A percentile compares a stretch with the other conserved stretches of the same genome.
phyloP scores from a whole-genome alignment of 2,888 invertebrate genomes.

The Seladonia tumulorum region DNA sequence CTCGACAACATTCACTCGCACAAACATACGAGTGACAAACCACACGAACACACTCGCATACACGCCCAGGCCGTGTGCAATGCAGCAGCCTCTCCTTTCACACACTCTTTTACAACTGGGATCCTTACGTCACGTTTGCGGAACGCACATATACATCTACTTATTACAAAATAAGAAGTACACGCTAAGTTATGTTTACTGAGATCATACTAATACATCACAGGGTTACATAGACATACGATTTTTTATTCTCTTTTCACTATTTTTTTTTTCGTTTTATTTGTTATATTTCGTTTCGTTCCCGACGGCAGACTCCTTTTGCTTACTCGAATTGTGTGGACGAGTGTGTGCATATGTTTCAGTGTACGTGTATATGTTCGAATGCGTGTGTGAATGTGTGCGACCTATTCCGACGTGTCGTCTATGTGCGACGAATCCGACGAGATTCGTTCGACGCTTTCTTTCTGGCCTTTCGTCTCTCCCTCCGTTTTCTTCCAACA shows the following conservation, averaged over 20 bases:
- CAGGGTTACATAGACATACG: conserved; percentile 84
- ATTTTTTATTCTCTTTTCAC: conserved; percentile 67
- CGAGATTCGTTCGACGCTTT: conserved; percentile 59
- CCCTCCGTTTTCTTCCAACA: background rate
- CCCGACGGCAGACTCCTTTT: conserved; percentile 58
- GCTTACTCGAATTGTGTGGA: background rate
- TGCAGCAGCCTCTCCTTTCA: conserved; percentile 26
- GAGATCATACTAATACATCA: conserved; percentile 85
- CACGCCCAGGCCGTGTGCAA: conserved; percentile 32
- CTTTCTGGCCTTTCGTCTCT: background rate
- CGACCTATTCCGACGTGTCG: conserved; percentile 50
- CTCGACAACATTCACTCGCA: conserved; percentile 48
- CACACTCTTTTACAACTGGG: conserved; percentile 24
- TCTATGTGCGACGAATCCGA: too few relatives aligned
- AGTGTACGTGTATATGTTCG: background rate
- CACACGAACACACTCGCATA: conserved; percentile 7
- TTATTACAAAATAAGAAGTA: conserved; percentile 80
- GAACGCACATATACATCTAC: conserved; percentile 58
- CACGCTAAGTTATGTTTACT: conserved; percentile 83
- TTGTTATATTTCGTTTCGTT: conserved; percentile 57
- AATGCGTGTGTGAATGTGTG: background rate
- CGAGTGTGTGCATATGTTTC: background rate
- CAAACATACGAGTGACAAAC: conserved; percentile 34
- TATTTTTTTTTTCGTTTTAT: conserved; percentile 64
- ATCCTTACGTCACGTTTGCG: conserved; percentile 37